Evolutionary conservation across 2,797 vertebrate species (phyloP).

Genomic region (Selene dorsalis): DNA sequence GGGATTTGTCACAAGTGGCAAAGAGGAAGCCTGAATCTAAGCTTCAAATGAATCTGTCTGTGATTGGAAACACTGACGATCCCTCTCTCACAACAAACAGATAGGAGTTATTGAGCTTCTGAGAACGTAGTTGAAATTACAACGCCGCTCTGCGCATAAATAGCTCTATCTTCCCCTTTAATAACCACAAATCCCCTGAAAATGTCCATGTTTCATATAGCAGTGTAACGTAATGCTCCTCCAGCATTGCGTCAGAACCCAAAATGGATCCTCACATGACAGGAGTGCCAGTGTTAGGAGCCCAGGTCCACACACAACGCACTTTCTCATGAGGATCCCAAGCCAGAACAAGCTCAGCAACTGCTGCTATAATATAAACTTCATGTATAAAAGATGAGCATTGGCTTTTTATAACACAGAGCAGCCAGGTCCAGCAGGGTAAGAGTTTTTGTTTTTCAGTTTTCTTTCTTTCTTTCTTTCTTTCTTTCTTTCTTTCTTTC

Average conservation of each 20-base stretch:
- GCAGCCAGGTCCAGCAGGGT: slow-evolving; percentile 10
- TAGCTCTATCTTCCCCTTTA: slow-evolving; percentile 10
- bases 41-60: slow-evolving; percentile 40
- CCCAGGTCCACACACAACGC: slow-evolving; percentile 24
- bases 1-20: slow-evolving; percentile 56
- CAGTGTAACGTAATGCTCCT: slow-evolving; percentile 34
- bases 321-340: slow-evolving; percentile 45
- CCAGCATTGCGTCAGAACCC: slow-evolving; percentile 36
- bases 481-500: slow-evolving; percentile 14
- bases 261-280: slow-evolving; percentile 50
- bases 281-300: slow-evolving; percentile 11
- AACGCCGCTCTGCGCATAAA: not conserved
- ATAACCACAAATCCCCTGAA: slow-evolving; percentile 1
- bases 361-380: slow-evolving; percentile 56
- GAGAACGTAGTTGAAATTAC: slow-evolving; percentile 5
- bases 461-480: slow-evolving; percentile 14
- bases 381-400: slow-evolving; percentile 63
- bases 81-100: slow-evolving; percentile 40
- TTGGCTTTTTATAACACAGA: slow-evolving; percentile 58
- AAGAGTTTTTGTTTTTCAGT: not conserved
- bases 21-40: slow-evolving; percentile 58
- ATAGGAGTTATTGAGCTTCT: slow-evolving; percentile 2
- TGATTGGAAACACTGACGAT: slow-evolving; percentile 53
- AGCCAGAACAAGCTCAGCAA: slow-evolving; percentile 40
- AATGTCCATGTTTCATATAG: slow-evolving; percentile 22